These are phyloP conservation scores for Paramormyrops hopkinsi DNA, from an alignment of 2,797 vertebrate genomes.

Conservation along the genomic window DNA sequence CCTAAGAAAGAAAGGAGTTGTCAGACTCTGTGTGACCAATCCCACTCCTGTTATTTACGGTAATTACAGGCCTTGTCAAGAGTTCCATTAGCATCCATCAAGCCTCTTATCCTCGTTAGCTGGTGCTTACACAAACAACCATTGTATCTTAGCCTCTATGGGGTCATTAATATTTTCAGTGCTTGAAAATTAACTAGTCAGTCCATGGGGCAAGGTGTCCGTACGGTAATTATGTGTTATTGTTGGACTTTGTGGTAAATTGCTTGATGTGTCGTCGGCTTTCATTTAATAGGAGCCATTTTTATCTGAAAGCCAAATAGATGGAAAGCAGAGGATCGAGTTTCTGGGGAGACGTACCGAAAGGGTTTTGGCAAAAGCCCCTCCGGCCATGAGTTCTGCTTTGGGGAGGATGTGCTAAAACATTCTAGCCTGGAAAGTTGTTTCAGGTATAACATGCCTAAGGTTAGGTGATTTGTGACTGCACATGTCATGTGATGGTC, in stretches of 20 bases:
- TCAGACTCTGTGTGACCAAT: constrained; percentile 43
- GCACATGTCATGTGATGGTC: constrained; percentile 28
- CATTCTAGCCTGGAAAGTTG: background rate
- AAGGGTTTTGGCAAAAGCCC: background rate
- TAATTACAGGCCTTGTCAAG: constrained; percentile 44
- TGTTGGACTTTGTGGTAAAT: constrained; percentile 8
- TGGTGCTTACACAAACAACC: constrained; percentile 19
- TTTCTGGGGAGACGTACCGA: background rate
- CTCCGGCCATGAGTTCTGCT: background rate
- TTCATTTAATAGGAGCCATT: background rate
- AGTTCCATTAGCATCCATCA: constrained; percentile 45
- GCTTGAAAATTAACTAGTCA: background rate
- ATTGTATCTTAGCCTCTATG: constrained; percentile 16
- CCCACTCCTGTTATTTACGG: constrained; percentile 38
- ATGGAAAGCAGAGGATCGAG: background rate
- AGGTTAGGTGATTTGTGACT: constrained; percentile 32
- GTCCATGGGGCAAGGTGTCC: background rate
- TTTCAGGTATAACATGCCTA: constrained; percentile 19
- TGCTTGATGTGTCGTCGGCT: background rate
- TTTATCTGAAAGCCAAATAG: background rate
- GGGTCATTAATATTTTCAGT: constrained; percentile 20
- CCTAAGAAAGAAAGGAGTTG: constrained; percentile 32
- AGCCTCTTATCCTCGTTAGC: constrained; percentile 27
- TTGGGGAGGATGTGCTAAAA: background rate
- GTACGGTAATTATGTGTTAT: background rate